Evolutionary conservation across 2,888 invertebrate species (phyloP), one percentile per base, ranked within the genome.

Genomic region (Melanargia galathea): DNA sequence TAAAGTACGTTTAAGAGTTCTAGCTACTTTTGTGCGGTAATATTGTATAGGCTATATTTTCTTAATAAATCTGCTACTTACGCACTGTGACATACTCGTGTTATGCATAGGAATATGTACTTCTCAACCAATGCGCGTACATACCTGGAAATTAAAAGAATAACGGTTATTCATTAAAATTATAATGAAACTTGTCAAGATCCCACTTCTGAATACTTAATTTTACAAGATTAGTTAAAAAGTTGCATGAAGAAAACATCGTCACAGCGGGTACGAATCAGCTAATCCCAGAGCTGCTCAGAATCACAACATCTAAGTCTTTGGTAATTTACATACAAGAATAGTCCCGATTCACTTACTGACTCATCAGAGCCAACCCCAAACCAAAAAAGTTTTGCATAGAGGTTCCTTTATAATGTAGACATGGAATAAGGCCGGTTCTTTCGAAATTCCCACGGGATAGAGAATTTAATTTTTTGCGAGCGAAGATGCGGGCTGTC

Each of bases 51-150:
- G 46, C 56, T 43, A 73, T 75, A 72, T 70, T 64, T 75, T 82
- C 79, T 77, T 74, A 80, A 78, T 72, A 80, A 81, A 77, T 79
- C 80, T 78, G 76, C 83, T 85, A 89, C 90, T 90, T 87, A 90
- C 87, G 80, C 80, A 71, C 65, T 83, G 77, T 81, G 71, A 70
- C 70, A 77, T 83, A 26, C 2, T 4, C 24, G 5, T 2, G 6
- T 30, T 30, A 30, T 30, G 81, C 78, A 75, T 81, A 84, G 78
- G 78, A 80, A 40, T 77, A 84, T 79, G 77, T 82, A 84, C 76
- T 77, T 82, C 67, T 84, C 80, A 86, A 84, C 79, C 82, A 81
- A 84, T 82, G 82, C 78, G 79, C 80, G 52, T 52, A 90, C 90
- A 81, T 90, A 90, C 90, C 90, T 90, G 88, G 1, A 81, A 87